These are phyloP conservation scores for Cichlasoma orientale DNA, from an alignment of 2,797 vertebrate species.

Conservation along the genomic window DNA sequence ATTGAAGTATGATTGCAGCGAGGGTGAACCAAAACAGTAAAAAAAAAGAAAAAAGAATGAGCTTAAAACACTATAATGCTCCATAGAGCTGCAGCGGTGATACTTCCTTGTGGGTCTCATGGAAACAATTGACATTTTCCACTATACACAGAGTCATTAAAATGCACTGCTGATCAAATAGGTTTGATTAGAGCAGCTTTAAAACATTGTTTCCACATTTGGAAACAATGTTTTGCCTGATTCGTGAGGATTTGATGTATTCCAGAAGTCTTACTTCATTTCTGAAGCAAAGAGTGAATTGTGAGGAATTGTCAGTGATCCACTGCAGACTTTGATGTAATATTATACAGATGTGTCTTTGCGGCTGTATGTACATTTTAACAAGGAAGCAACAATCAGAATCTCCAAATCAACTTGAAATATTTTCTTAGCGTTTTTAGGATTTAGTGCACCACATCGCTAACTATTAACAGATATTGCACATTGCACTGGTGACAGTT, in stretches of 20 bases:
- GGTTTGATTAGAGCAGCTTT: constrained; percentile 29
- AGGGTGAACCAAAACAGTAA: neutral
- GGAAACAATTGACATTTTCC: neutral
- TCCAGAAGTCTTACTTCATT: constrained; percentile 32
- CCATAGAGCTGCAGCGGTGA: neutral
- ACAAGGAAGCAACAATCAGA: constrained; percentile 7
- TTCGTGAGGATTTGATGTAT: constrained; percentile 34
- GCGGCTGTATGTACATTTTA: constrained; percentile 27
- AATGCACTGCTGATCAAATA: constrained; percentile 5
- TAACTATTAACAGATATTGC: neutral
- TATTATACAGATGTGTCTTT: constrained; percentile 45
- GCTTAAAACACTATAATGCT: neutral
- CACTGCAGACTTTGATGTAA: constrained; percentile 36
- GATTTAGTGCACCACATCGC: constrained; percentile 11
- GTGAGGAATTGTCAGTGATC: constrained; percentile 23
- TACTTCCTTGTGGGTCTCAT: neutral
- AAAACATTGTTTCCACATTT: constrained; percentile 19
- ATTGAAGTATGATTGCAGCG: neutral
- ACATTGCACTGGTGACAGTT: constrained; percentile 8
- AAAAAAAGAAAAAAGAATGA: neutral
- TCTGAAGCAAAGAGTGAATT: constrained; percentile 24
- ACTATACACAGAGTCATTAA: neutral
- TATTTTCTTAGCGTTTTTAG: constrained; percentile 15
- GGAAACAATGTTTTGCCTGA: neutral
- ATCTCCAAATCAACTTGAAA: constrained; percentile 7